These are phyloP conservation scores for Heliornis fulica DNA, from an alignment of 2,113 vertebrate species.

Conservation along the genomic window DNA sequence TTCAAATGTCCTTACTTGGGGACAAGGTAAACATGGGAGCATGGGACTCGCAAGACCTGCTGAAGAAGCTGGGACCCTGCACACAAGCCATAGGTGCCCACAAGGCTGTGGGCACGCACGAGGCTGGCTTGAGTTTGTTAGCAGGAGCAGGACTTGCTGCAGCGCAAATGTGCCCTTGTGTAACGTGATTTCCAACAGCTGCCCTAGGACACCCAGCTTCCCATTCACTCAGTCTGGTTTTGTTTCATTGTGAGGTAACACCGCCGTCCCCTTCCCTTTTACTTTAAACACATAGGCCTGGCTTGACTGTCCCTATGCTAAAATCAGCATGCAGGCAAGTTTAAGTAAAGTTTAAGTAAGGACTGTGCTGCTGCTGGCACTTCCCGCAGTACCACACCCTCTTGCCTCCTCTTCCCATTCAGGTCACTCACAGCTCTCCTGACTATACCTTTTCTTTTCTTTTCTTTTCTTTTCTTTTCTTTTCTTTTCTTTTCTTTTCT, in stretches of 20 bases:
- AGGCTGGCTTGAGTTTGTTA: neutral
- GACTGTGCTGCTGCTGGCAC: constrained; percentile 1
- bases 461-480: neutral
- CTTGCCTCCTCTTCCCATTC: neutral
- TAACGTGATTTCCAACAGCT: neutral
- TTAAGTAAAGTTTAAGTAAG: constrained; percentile 34
- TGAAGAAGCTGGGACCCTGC: neutral
- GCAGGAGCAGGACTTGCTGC: neutral
- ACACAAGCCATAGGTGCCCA: too few species aligned
- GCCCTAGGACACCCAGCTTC: neutral
- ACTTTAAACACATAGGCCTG: neutral
- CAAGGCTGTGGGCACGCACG: rapidly evolving
- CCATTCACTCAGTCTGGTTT: neutral
- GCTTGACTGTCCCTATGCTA: neutral
- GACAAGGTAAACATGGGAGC: neutral
- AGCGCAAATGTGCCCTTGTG: neutral
- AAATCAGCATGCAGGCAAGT: neutral
- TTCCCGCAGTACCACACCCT: constrained; percentile 1
- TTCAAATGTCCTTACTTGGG: neutral
- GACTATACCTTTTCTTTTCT: neutral
- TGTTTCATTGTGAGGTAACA: neutral
- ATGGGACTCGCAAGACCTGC: rapidly evolving
- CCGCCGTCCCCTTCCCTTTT: neutral
- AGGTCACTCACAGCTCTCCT: neutral
- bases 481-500: too few species aligned